A percentile compares a stretch with the other conserved stretches of the same genome.
Conservation (phyloP, 53 echinoderm and acorn worm species). For the Pentamera pediparva region DNA sequence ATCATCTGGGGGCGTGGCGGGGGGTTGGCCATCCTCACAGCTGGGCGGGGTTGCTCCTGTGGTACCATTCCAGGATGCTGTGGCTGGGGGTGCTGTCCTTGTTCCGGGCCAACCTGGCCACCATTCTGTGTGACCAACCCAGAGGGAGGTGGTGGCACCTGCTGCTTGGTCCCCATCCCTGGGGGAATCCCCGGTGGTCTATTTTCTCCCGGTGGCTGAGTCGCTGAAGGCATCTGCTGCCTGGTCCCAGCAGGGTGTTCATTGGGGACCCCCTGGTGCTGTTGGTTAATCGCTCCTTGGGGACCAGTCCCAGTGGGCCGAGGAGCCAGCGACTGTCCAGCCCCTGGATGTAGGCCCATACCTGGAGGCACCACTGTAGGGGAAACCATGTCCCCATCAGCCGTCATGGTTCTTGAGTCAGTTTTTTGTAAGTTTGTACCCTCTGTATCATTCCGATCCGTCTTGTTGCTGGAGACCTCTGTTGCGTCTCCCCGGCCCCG, state of each 20-base stretch:
- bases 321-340: too few species aligned
- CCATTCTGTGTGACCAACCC: too few species aligned
- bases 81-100: too few species aligned
- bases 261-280: too few species aligned
- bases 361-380: too few species aligned
- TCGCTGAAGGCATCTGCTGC: background rate
- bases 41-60: constrained; percentile 1
- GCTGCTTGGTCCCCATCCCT: background rate
- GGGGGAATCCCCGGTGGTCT: background rate
- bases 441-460: background rate
- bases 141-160: too few species aligned
- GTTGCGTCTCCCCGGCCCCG: background rate
- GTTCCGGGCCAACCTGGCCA: too few species aligned
- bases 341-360: too few species aligned
- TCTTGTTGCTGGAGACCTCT: background rate
- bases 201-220: background rate
- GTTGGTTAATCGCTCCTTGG: too few species aligned
- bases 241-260: background rate
- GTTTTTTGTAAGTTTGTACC: background rate
- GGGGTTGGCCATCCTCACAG: constrained; percentile 27
- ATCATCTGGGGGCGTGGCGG: constrained; percentile 30
- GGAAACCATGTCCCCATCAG: constrained; percentile 16
- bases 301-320: too few species aligned
- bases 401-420: background rate
- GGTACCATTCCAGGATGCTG: background rate